Percentiles rank a stretch among this genome's conserved stretches.
These are phyloP conservation scores for Cybosia mesomella DNA, from an alignment of 2,888 invertebrate genomes.

Conservation along the genomic window DNA sequence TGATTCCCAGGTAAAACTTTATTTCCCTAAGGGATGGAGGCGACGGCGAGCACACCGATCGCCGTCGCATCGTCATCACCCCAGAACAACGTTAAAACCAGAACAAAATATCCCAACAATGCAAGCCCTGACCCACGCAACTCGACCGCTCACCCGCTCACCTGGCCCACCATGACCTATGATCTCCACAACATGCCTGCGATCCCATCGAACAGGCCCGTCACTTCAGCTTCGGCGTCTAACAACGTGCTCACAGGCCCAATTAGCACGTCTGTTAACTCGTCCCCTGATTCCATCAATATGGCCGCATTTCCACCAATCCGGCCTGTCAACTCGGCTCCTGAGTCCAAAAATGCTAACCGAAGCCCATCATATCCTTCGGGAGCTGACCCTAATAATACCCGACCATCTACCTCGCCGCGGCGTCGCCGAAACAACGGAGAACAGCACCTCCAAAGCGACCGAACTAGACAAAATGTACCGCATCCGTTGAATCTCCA, in stretches of 20 bases:
- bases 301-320: not conserved
- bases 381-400: not conserved
- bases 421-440: conserved; percentile 12
- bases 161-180: not conserved
- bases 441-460: not conserved
- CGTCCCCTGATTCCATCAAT: not conserved
- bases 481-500: not conserved
- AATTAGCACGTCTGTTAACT: not conserved
- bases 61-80: conserved; percentile 23
- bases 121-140: not conserved
- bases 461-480: not conserved
- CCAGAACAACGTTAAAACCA: conserved; percentile 13
- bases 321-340: conserved; percentile 3
- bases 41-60: conserved; percentile 32
- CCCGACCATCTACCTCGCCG: not conserved
- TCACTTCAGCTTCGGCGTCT: not conserved
- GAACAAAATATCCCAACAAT: not conserved
- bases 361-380: not conserved
- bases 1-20: conserved; percentile 56
- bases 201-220: conserved; percentile 3
- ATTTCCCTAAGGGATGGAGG: conserved; percentile 65
- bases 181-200: not conserved
- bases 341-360: conserved; percentile 3
- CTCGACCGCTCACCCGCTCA: not conserved
- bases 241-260: not conserved